Conservation (phyloP, 2,113 vertebrate species). For the Mormoops blainvillei region DNA sequence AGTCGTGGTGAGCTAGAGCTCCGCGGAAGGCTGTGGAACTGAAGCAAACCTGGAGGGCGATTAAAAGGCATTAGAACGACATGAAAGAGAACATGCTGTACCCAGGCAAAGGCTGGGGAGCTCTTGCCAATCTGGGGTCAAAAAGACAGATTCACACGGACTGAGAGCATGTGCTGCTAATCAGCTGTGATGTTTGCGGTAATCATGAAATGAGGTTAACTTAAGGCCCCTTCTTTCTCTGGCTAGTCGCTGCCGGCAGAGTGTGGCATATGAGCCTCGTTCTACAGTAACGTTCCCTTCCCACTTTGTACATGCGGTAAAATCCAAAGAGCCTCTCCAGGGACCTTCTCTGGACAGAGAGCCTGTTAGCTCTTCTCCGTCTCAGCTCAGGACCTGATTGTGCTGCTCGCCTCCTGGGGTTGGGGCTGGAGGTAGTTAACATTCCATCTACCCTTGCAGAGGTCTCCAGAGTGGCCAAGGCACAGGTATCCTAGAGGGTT, state of each 20-base stretch:
- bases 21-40: neutral
- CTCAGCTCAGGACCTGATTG: neutral
- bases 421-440: neutral
- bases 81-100: constrained; percentile 56
- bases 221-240: constrained; percentile 29
- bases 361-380: neutral
- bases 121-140: constrained; percentile 42
- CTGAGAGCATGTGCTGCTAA: constrained; percentile 60
- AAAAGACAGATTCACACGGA: constrained; percentile 61
- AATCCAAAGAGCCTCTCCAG: constrained; percentile 13
- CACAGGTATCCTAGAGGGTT: neutral
- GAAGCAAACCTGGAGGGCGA: constrained; percentile 48
- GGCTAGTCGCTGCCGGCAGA: constrained; percentile 57
- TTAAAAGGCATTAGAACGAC: constrained; percentile 55
- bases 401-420: constrained; percentile 14
- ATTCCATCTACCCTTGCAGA: constrained; percentile 22
- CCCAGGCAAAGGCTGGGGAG: constrained; percentile 36
- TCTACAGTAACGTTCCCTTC: neutral
- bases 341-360: constrained; percentile 25
- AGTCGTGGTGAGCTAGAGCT: constrained; percentile 28
- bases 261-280: neutral
- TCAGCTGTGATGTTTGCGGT: neutral
- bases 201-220: constrained; percentile 48
- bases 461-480: neutral
- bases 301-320: neutral